Base-by-base conservation (phyloP, 2,797 vertebrate species). In the Myoxocephalus aenaeus region DNA sequence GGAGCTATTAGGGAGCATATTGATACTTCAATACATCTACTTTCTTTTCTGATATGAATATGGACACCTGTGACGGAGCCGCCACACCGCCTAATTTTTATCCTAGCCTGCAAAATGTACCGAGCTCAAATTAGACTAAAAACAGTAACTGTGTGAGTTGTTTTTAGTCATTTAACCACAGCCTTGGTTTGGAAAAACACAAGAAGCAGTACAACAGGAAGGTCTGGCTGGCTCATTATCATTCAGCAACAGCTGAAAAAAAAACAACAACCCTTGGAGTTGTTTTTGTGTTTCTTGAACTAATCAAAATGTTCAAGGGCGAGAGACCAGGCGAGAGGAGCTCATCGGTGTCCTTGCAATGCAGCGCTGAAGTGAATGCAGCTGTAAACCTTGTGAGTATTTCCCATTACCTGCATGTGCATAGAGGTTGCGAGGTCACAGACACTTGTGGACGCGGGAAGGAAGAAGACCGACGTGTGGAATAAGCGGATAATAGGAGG, bases 1-100 rank as follows among this genome's bases (percentile, higher is more conserved):
- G 78, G 75, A 74, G 69, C 50, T 63, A 71, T 75, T 81, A 73
- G 40, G 34, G 14, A 73, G 36, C 67, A 75, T 71, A 67, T 20
- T 77, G 69, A 83, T 64, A 79, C 63, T 65, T 54, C 62, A 71
- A 73, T 73, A 73, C 61, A 53, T 80, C 25, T 56, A 10, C 12
- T 62, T 78, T 72, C 8, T 74, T 29, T 17, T 80, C 59, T 68
- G 25, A 73, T 57, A 83, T 75, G 7, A 73, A 63, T 50, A 48
- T 20, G n/a, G 20, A 29, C 11, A 70, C 46, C 64, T 64, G 40
- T 70, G 57, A 46, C 17, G 80, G 48, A 13, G 12, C 14, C 17
- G 20, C 65, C 65, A 25, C 10, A 27, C 17, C 22, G 44, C 5
- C 73, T 75, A 4, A 70, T 74, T 85, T 79, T 54, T 25, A 13